A percentile compares a stretch with the other conserved stretches of the same genome.
Conservation (phyloP, 2,888 invertebrate genomes). For the Apotomis capreana region DNA sequence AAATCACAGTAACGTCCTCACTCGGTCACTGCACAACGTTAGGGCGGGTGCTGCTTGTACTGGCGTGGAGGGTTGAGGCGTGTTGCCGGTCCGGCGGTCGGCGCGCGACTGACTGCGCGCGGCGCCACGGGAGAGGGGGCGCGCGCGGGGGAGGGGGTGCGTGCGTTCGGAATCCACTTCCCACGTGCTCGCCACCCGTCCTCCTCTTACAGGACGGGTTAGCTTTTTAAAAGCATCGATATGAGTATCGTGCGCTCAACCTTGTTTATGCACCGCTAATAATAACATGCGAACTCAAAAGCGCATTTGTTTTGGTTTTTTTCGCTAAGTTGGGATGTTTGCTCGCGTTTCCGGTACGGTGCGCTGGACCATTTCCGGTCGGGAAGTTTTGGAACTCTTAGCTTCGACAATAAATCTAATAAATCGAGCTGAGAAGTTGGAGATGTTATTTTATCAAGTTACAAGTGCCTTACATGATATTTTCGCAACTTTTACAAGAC, state of each 20-base stretch:
- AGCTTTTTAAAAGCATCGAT: slow-evolving; percentile 81
- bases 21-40: slow-evolving; percentile 76
- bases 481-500: slow-evolving; percentile 4
- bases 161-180: slow-evolving; percentile 83
- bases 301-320: slow-evolving; percentile 58
- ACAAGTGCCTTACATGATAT: slow-evolving; percentile 24
- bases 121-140: slow-evolving; percentile 60
- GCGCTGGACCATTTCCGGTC: slow-evolving; percentile 60
- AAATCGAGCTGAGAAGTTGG: slow-evolving; percentile 39
- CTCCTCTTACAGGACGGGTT: slow-evolving; percentile 80
- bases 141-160: slow-evolving; percentile 69
- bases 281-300: slow-evolving; percentile 71
- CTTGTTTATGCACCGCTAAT: slow-evolving; percentile 81
- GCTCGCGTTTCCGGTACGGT: slow-evolving; percentile 64
- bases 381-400: slow-evolving; percentile 46
- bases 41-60: slow-evolving; percentile 64
- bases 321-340: slow-evolving; percentile 58
- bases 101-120: slow-evolving; percentile 80
- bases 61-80: slow-evolving; percentile 52
- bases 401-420: slow-evolving; percentile 37
- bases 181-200: slow-evolving; percentile 79
- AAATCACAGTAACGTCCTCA: slow-evolving; percentile 78
- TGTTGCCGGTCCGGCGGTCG: slow-evolving; percentile 76
- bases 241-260: slow-evolving; percentile 69
- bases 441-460: slow-evolving; percentile 34